Conservation (phyloP, 2,888 invertebrate genomes). For the Dascillus cervinus region DNA sequence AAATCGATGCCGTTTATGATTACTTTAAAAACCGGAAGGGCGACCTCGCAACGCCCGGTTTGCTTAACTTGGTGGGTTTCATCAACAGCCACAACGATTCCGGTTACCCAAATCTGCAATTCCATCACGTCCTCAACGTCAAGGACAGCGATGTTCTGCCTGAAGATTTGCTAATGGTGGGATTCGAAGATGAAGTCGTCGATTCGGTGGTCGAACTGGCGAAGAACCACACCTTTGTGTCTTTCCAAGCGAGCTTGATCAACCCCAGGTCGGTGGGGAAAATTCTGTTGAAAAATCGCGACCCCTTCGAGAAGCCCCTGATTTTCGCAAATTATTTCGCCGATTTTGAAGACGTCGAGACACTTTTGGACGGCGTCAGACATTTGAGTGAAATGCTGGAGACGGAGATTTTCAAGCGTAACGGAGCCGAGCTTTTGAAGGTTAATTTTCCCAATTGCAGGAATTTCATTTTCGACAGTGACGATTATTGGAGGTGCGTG, state of each 20-base stretch:
- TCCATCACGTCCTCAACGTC: conserved; percentile 43
- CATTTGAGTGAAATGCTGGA: conserved; percentile 37
- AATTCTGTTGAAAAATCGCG: conserved; percentile 56
- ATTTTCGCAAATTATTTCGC: conserved; percentile 83
- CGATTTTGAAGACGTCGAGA: conserved; percentile 50
- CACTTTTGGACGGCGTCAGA: conserved; percentile 45
- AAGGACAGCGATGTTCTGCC: conserved; percentile 6
- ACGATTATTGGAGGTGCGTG: conserved; percentile 50
- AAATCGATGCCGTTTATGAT: too few relatives aligned
- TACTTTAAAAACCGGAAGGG: too few relatives aligned
- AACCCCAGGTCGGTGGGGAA: conserved; percentile 64
- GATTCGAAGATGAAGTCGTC: too few relatives aligned
- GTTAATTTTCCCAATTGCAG: conserved; percentile 35
- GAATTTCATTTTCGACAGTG: conserved; percentile 26
- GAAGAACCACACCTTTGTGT: too few relatives aligned
- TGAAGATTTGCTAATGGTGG: conserved; percentile 2
- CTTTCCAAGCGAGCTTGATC: conserved; percentile 53
- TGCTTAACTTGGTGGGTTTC: conserved; percentile 47
- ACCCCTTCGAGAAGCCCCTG: conserved; percentile 67
- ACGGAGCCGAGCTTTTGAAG: conserved; percentile 34
- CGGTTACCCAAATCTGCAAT: conserved; percentile 52
- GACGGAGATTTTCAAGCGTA: conserved; percentile 38
- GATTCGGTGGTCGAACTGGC: too few relatives aligned
- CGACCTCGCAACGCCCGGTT: too few relatives aligned
- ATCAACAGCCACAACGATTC: conserved; percentile 39